Evolutionary conservation across 2,888 invertebrate species (phyloP).

Genomic region (Cephus runcator): DNA sequence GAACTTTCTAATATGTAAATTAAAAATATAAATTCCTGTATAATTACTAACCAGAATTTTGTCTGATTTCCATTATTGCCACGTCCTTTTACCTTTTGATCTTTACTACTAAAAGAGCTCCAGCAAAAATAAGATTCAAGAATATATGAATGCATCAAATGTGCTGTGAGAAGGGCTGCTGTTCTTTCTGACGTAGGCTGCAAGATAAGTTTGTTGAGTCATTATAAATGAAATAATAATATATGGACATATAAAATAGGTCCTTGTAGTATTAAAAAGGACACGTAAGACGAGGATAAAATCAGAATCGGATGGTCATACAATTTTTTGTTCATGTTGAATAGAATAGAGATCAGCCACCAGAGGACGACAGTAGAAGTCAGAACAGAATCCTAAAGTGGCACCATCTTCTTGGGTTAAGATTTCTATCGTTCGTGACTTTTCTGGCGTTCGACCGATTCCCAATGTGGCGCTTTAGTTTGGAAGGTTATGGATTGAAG

Average conservation of each 20-base stretch:
- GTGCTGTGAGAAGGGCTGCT: not conserved
- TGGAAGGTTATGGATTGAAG: constrained; percentile 61
- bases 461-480: constrained; percentile 55
- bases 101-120: not conserved
- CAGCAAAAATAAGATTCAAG: not conserved
- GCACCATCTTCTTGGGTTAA: not conserved
- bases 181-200: not conserved
- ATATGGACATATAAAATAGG: not conserved
- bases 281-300: not conserved
- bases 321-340: not conserved
- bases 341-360: not conserved
- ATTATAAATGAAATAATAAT: not conserved
- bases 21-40: constrained; percentile 49
- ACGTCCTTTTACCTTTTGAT: not conserved
- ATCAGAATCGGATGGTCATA: not conserved
- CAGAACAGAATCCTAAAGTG: not conserved
- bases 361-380: not conserved
- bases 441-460: constrained; percentile 20
- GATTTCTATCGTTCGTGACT: constrained; percentile 5
- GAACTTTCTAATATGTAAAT: constrained; percentile 54
- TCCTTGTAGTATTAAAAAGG: not conserved
- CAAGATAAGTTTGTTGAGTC: not conserved
- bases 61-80: not conserved
- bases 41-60: constrained; percentile 39
- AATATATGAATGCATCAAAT: not conserved